Evolutionary conservation across 2,888 invertebrate genomes (phyloP), one percentile per base, ranked within the genome.

Genomic region (Hypselothyrea guttata): DNA sequence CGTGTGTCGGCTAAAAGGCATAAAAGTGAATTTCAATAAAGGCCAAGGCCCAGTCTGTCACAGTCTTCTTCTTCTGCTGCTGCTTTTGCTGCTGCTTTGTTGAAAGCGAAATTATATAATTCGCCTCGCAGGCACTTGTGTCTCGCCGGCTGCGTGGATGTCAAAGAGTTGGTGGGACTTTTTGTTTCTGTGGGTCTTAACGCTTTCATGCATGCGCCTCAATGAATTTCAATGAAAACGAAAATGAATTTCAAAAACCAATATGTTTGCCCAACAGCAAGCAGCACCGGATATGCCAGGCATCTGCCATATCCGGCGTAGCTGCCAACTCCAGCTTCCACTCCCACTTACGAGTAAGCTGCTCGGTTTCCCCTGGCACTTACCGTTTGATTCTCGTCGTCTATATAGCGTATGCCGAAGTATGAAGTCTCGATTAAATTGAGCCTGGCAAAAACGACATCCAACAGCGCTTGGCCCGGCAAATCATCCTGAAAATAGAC

Each of bases 351-450:
- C n/a, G n/a, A n/a, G n/a, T n/a, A n/a, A n/a, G n/a, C n/a, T n/a
- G n/a, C n/a, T n/a, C n/a, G n/a, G n/a, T n/a, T 4, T 7, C 27
- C 18, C n/a, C 9, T 30, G 18, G 62, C 73, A 89, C 93, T 94
- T 92, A 97, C 97, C 91, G 98, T 96, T 92, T 98, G 98, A 89
- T 96, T 97, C 83, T 96, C 96, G 85, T 94, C 93, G 90, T 98
- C 98, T 62, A 98, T 93, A 89, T 95, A 98, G 70, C 98, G 94
- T 44, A 98, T 93, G 47, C 98, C 98, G 90, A 98, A 98, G 91
- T 98, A 98, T 68, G 97, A 96, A 47, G 98, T 98, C 91, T 98
- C 98, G 88, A 98, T 91, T 57, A 98, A 93, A 91, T 98, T 98
- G 82, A 98, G 92, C 89, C 98, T 96, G 78, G 95, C 93, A 90